Base-by-base conservation (phyloP, 2,797 vertebrate species). In the Esox masquinongy region DNA sequence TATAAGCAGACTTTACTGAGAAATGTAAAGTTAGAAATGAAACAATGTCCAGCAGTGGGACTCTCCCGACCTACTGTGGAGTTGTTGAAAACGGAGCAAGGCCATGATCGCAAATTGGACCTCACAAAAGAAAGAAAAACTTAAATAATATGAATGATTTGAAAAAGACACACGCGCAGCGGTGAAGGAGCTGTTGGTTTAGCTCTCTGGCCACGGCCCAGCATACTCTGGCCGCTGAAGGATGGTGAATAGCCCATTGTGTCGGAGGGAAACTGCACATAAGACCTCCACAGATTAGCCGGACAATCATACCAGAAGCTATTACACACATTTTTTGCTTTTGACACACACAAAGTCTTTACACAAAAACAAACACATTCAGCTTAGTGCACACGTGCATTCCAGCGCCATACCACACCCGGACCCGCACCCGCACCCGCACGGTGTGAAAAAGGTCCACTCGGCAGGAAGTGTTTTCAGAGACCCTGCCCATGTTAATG, bases 401-500 rank as follows among this genome's bases (percentile, higher is more conserved):
- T 43, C 39, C 5, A 12, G 22, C 64, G 2, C 36, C 59, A 70
- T 14, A 50, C 15, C 50, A 73, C 61, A 73, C 29, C 47, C 56
- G 70, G 8, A 50, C 19, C 26, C 56, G 67, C 70, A 9, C 49
- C 53, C 16, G n/a, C 70, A 19, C 6, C 69, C 36, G 24, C 71
- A 74, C 9, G 2, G 9, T 19, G 8, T 22, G 17, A 24, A 22
- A 84, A 78, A 63, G 43, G n/a, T 47, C 56, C 36, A 72, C 68
- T 79, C 66, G 77, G 76, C 72, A 70, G 56, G 80, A 78, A 66
- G n/a, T 88, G 79, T 87, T 86, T 80, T 77, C 75, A 83, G 79
- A 84, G 73, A 82, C 82, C 80, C 80, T 85, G 74, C 83, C 83
- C 81, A 76, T 70, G 79, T 81, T 85, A 84, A 80, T 76, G 83